Evolutionary conservation across 2,113 vertebrate species (phyloP).

Genomic region (Bambusicola thoracicus): DNA sequence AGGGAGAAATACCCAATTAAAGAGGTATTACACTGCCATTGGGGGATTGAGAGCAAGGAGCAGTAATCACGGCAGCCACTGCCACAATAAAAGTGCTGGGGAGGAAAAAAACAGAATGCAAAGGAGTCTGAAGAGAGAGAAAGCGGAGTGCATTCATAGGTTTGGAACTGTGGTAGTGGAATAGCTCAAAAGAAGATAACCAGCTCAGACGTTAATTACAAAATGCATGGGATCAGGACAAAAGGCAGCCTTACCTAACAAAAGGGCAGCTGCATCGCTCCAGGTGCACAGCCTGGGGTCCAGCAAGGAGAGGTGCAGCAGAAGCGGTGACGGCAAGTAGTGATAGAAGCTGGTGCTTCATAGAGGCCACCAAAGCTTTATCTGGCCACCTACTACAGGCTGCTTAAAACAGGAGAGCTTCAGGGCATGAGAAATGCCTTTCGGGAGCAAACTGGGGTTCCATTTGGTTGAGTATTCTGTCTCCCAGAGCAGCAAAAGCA

Average conservation of each 20-base stretch:
- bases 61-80: conserved; percentile 46
- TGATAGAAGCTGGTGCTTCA: background rate
- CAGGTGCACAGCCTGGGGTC: background rate
- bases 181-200: conserved; percentile 23
- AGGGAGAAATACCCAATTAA: conserved; percentile 68
- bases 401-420: background rate
- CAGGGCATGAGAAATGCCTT: background rate
- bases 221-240: conserved; percentile 22
- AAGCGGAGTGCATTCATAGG: background rate
- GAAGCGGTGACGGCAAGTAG: background rate
- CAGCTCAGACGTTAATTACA: conserved; percentile 13
- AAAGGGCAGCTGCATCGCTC: background rate
- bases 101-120: conserved; percentile 26
- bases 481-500: background rate
- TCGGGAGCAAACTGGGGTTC: background rate
- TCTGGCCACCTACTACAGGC: background rate
- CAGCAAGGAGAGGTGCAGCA: background rate
- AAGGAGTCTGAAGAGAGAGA: conserved; percentile 32
- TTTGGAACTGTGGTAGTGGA: conserved; percentile 13
- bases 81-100: conserved; percentile 12
- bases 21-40: conserved; percentile 53
- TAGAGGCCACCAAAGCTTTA: background rate
- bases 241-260: background rate
- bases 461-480: background rate
- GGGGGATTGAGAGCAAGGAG: conserved; percentile 45